These are phyloP conservation scores for Orientallactaga bullata DNA, from an alignment of 2,113 vertebrate species.

Conservation along the genomic window DNA sequence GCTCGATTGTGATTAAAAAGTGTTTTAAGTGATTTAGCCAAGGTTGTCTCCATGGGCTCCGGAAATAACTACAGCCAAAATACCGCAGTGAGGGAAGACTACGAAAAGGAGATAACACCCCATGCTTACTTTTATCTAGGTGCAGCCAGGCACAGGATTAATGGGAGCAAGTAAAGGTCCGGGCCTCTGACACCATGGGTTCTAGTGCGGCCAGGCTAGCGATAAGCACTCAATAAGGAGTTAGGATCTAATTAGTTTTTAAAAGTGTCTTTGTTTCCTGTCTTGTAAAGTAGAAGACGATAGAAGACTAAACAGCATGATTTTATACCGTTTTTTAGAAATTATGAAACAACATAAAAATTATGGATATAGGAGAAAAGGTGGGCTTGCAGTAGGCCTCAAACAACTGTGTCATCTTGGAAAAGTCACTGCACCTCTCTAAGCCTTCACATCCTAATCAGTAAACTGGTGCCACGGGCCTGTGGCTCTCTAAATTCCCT, in stretches of 20 bases:
- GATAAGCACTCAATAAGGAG: conserved; percentile 11
- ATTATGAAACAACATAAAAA: conserved; percentile 50
- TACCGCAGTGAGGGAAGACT: conserved; percentile 31
- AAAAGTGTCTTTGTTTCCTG: conserved; percentile 53
- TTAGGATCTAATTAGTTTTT: background rate
- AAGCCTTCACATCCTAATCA: background rate
- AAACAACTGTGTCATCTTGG: conserved; percentile 11
- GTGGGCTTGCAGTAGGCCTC: background rate
- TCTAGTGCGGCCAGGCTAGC: background rate
- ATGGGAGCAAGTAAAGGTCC: background rate
- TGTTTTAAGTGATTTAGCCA: conserved; percentile 71
- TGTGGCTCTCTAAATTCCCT: conserved; percentile 1
- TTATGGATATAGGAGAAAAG: background rate
- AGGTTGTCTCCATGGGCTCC: conserved; percentile 52
- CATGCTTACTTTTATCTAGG: conserved; percentile 67
- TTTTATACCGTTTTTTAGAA: conserved; percentile 19
- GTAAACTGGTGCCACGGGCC: background rate
- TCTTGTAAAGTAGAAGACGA: conserved; percentile 20
- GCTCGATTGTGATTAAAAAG: conserved; percentile 76
- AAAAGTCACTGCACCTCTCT: conserved; percentile 41
- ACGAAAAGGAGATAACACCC: conserved; percentile 31
- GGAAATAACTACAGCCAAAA: conserved; percentile 74
- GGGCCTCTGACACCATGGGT: background rate
- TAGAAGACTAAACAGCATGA: background rate
- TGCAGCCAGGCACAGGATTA: conserved; percentile 45